phyloP scores from a whole-genome alignment of 2,888 invertebrate species.

The Barypeithes pellucidus region DNA sequence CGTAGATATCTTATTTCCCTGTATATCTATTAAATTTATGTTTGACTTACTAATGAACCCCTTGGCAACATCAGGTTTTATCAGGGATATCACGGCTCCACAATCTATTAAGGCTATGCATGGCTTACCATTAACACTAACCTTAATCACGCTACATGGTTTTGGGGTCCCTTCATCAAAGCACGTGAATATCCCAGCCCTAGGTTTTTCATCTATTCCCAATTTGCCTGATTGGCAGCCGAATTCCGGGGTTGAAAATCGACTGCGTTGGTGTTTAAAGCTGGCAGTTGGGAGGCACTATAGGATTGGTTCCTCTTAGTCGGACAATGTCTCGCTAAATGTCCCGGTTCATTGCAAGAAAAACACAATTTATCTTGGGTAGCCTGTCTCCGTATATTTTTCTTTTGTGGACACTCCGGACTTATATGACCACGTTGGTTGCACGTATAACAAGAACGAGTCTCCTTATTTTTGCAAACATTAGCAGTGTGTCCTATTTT shows the following conservation, averaged over 20 bases:
- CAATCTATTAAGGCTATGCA: too few relatives aligned
- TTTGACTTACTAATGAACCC: too few relatives aligned
- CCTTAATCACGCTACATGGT: too few relatives aligned
- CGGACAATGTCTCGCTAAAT: neutral
- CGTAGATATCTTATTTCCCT: too few relatives aligned
- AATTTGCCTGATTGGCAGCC: conserved; percentile 5
- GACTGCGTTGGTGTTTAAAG: conserved; percentile 6
- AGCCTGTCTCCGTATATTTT: neutral
- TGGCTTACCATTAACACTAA: too few relatives aligned
- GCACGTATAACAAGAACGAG: neutral
- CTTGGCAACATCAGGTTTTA: too few relatives aligned
- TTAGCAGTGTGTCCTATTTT: too few relatives aligned
- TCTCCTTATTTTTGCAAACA: neutral
- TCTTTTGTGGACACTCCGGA: neutral
- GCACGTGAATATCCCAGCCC: conserved; percentile 3
- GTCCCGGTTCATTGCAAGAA: neutral
- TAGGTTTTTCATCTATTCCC: neutral
- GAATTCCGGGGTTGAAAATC: neutral
- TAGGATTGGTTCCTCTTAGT: neutral
- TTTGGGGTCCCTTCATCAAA: too few relatives aligned
- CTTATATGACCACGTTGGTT: neutral
- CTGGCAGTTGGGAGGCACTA: neutral
- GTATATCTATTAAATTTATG: too few relatives aligned
- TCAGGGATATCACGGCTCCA: too few relatives aligned
- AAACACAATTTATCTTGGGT: neutral